phyloP scores from a whole-genome alignment of 2,888 invertebrate species.

The Acronicta leporina region DNA sequence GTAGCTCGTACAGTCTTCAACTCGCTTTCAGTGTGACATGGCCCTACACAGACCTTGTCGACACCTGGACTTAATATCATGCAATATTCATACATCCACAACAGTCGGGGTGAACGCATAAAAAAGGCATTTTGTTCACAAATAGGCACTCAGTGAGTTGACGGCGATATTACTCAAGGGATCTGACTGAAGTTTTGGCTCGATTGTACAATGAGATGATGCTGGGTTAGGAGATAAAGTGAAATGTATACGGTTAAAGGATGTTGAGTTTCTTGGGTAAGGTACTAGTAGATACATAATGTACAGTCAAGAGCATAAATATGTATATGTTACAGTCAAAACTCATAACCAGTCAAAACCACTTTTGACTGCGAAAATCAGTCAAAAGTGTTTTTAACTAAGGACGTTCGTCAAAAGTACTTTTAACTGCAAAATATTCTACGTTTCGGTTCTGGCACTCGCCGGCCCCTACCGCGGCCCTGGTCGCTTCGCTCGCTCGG shows the following conservation, averaged over 20 bases:
- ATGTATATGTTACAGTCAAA: no score
- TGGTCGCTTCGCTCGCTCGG: no score
- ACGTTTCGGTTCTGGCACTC: no score
- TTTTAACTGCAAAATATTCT: no score
- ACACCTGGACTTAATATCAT: constrained; percentile 62
- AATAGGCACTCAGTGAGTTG: constrained; percentile 31
- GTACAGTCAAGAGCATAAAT: no score
- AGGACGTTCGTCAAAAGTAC: no score
- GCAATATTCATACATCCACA: constrained; percentile 64
- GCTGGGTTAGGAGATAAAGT: not conserved
- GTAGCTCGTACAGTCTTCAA: no score
- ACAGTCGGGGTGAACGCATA: constrained; percentile 32
- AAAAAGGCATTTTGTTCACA: constrained; percentile 35
- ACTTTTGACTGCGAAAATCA: no score
- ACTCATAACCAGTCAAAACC: no score
- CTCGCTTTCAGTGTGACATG: constrained; percentile 9
- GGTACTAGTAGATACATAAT: not conserved
- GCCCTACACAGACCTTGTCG: constrained; percentile 16
- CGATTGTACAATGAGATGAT: not conserved
- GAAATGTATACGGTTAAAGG: not conserved
- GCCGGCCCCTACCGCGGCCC: no score
- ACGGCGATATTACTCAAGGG: constrained; percentile 19
- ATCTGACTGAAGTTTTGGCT: constrained; percentile 10
- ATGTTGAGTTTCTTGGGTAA: not conserved
- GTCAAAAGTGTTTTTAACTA: no score